Conservation (phyloP, 2,797 vertebrate genomes). For the Rhinogobio ventralis region DNA sequence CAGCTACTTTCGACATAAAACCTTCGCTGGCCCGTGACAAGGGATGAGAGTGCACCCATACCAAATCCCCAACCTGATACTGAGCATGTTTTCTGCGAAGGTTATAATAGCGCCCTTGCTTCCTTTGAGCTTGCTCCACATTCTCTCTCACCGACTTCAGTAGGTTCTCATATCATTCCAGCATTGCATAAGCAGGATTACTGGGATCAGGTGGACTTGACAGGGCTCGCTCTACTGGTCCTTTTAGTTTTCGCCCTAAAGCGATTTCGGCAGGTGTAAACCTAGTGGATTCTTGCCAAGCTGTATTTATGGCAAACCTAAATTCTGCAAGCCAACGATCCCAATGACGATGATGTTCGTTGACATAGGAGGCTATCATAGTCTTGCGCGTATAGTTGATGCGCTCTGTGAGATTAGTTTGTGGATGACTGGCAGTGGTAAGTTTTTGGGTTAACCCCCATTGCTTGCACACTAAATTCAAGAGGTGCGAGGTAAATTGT, state of each 20-base stretch:
- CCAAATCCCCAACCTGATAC: background rate
- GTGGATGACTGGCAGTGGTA: background rate
- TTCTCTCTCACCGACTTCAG: background rate
- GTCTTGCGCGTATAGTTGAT: background rate
- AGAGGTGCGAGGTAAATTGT: background rate
- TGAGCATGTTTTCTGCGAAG: background rate
- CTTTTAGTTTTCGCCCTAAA: constrained; percentile 5
- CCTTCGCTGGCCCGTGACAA: background rate
- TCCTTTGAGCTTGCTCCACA: constrained; percentile 14
- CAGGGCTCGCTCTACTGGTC: background rate
- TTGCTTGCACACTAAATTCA: background rate
- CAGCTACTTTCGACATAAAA: background rate
- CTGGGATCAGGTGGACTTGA: background rate
- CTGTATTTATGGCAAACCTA: background rate
- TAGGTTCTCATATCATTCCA: background rate
- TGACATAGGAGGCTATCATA: background rate
- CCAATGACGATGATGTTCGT: background rate
- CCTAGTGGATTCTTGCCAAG: background rate
- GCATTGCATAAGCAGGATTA: background rate
- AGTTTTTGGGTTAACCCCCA: background rate
- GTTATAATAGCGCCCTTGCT: background rate
- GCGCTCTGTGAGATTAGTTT: background rate
- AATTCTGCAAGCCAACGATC: background rate
- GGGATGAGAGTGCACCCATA: background rate
- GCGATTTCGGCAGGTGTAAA: background rate